Base-by-base conservation (phyloP, 2,113 vertebrate species). In the Gopherus flavomarginatus region DNA sequence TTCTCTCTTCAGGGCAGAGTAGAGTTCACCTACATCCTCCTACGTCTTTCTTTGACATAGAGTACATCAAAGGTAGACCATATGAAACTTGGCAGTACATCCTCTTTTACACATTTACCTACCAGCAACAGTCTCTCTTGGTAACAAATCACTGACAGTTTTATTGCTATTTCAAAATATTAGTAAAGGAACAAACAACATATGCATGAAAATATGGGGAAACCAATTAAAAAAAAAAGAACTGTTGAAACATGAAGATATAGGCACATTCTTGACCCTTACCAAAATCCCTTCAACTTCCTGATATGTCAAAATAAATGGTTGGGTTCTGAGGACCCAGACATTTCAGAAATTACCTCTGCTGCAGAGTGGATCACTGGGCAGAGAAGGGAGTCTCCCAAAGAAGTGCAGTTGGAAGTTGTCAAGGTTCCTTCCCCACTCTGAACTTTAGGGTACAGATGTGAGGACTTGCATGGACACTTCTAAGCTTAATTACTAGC, bases 11-110 rank as follows among this genome's bases (percentile, higher is more conserved):
- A 85, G 35, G 5, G 81, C 84, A 85, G 19, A 90, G 3, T 24
- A 5, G 92, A 53, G 77, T 69, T 86, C 42, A 65, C 5, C 21
- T 1, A 21, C 16, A 2, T 79, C 83, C 93, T 81, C 3, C 6
- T 6, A 1, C 47, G 35, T 62, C 10, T 0, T n/a, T 47, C 80
- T 88, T 44, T 69, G 29, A 2, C 86, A 47, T 50, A n/a, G 0
- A 57, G 42, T 79, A 81, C 69, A 38, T 42, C 17, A 75, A 75
- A 10, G 38, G 38, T 42, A 3, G n/a, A 38, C 31, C 35, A 69
- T 3, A n/a, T 69, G 29, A 69, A 69, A 69, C 62, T 17, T 69
- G 31, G 19, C n/a, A 38, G 35, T 72, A 72, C 35, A 72, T 38
- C n/a, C 65, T 72, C 52, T n/a, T 65, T 72, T 72, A 38, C 35